A percentile compares a stretch with the other conserved stretches of the same genome.
Conservation (phyloP, 2,888 invertebrate species). For the Julus scanicus region DNA sequence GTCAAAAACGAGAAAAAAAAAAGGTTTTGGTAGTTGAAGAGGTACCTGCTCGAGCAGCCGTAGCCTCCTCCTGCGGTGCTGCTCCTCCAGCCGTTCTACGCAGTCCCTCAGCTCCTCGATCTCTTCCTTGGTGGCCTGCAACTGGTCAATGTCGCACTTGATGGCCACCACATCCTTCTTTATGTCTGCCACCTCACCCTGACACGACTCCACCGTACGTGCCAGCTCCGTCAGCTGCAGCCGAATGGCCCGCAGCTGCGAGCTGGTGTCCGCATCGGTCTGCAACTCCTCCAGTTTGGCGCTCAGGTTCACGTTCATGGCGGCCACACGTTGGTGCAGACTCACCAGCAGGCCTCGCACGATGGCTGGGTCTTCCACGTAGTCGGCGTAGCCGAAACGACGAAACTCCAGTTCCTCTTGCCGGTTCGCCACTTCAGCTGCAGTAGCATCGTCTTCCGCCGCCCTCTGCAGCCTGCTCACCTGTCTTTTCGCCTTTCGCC, state of each 20-base stretch:
- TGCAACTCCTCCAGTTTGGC: constrained; percentile 94
- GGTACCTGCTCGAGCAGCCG: constrained; percentile 90
- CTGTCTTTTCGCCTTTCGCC: constrained; percentile 60
- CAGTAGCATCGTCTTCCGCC: constrained; percentile 51
- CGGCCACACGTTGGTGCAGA: constrained; percentile 95
- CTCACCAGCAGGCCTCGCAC: constrained; percentile 58
- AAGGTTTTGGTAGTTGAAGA: background rate
- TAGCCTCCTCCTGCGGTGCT: constrained; percentile 83
- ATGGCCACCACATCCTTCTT: constrained; percentile 96
- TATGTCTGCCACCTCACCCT: constrained; percentile 81
- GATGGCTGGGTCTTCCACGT: constrained; percentile 58
- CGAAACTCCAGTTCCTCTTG: constrained; percentile 57
- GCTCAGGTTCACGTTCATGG: constrained; percentile 96
- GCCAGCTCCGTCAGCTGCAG: constrained; percentile 92
- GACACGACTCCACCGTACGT: constrained; percentile 89
- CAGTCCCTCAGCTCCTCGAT: constrained; percentile 92
- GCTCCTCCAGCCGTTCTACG: constrained; percentile 90
- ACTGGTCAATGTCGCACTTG: constrained; percentile 92
- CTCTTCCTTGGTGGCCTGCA: constrained; percentile 94
- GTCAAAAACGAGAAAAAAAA: background rate
- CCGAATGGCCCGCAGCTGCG: constrained; percentile 71
- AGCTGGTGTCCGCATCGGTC: constrained; percentile 61
- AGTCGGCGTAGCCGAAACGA: constrained; percentile 61
- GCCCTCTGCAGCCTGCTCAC: constrained; percentile 57
- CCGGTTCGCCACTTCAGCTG: constrained; percentile 10